Evolutionary conservation across 2,797 vertebrate species (phyloP).

Genomic region (Enteromius afrohamiltoni): DNA sequence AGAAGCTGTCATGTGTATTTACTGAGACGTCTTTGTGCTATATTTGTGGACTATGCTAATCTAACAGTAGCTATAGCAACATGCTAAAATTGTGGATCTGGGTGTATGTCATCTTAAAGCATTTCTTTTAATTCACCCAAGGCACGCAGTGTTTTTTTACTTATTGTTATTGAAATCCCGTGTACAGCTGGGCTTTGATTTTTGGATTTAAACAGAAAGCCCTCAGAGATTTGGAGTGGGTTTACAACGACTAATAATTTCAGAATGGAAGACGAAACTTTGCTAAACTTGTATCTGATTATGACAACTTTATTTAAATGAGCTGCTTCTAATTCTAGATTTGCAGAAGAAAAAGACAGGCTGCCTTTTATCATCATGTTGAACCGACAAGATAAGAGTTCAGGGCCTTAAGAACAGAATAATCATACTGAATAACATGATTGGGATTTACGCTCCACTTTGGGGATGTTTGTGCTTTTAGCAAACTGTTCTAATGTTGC

Average conservation of each 20-base stretch:
- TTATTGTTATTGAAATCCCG: conserved; percentile 10
- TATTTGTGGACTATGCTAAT: conserved; percentile 28
- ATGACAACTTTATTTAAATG: conserved; percentile 15
- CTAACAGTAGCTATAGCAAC: conserved; percentile 48
- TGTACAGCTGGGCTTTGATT: neutral
- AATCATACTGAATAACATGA: conserved; percentile 3
- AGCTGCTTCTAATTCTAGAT: neutral
- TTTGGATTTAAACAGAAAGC: neutral
- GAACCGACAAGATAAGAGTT: conserved; percentile 32
- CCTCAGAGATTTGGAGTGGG: neutral
- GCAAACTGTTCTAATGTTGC: neutral
- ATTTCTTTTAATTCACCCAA: neutral
- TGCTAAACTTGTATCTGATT: neutral
- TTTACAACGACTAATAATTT: neutral
- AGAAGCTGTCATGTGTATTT: conserved; percentile 37
- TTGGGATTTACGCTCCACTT: conserved; percentile 5
- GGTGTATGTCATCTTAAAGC: conserved; percentile 11
- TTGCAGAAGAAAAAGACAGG: conserved; percentile 14
- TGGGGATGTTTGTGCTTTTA: neutral
- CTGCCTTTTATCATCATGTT: conserved; percentile 14
- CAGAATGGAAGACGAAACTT: neutral
- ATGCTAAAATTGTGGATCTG: conserved; percentile 27
- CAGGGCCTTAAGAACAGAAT: conserved; percentile 12
- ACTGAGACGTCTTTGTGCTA: conserved; percentile 29
- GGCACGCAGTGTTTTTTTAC: neutral